phyloP scores from a whole-genome alignment of 2,888 invertebrate species.

The Crepidodera aurea region DNA sequence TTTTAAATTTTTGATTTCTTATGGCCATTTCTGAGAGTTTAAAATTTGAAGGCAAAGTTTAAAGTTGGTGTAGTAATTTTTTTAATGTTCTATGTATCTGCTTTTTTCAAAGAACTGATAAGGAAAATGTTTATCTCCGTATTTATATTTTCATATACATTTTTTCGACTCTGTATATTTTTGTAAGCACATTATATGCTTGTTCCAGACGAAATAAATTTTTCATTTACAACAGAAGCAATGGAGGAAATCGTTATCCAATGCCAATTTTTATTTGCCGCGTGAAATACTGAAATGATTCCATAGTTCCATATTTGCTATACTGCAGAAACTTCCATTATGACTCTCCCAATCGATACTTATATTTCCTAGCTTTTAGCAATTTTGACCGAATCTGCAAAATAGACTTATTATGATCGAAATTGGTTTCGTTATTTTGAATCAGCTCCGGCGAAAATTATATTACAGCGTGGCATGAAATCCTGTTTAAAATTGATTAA shows the following conservation, averaged over 20 bases:
- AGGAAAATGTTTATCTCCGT: too few relatives aligned
- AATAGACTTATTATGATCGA: conserved; percentile 5
- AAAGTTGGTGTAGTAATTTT: too few relatives aligned
- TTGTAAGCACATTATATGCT: too few relatives aligned
- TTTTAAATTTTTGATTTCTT: too few relatives aligned
- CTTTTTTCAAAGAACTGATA: too few relatives aligned
- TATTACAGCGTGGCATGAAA: too few relatives aligned
- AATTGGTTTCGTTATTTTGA: background rate
- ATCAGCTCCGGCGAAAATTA: background rate
- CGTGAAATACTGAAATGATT: conserved; percentile 8
- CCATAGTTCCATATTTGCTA: conserved; percentile 3
- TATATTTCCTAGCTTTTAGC: conserved; percentile 8
- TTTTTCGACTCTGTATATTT: too few relatives aligned
- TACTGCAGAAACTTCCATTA: conserved; percentile 12
- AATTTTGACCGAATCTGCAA: conserved; percentile 19
- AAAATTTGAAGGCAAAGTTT: too few relatives aligned
- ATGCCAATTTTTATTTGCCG: conserved; percentile 7
- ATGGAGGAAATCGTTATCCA: background rate
- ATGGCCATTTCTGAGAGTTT: too few relatives aligned
- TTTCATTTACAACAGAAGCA: background rate
- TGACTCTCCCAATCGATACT: conserved; percentile 12
- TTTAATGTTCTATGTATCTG: too few relatives aligned
- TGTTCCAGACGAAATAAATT: background rate
- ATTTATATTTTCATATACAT: too few relatives aligned
- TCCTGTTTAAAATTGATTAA: too few relatives aligned